phyloP scores from a whole-genome alignment of 2,113 vertebrate species.

The Solea solea region DNA sequence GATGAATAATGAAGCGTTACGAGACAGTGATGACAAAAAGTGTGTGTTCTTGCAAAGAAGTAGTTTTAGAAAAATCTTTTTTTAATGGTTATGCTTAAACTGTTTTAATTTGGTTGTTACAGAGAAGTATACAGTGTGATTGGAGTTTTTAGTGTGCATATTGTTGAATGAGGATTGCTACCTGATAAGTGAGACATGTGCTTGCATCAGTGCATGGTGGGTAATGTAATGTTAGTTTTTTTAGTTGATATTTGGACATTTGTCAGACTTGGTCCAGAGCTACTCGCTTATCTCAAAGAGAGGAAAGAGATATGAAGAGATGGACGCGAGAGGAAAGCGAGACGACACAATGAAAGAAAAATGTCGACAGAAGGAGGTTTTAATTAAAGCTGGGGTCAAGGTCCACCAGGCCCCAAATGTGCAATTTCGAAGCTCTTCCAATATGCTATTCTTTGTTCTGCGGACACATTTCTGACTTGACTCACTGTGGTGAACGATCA shows the following conservation, averaged over 20 bases:
- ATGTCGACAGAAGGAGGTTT: slow-evolving; percentile 4
- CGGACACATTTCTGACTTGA: slow-evolving; percentile 23
- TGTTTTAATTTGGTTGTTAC: no score
- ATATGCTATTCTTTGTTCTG: slow-evolving; percentile 32
- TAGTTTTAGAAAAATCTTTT: no score
- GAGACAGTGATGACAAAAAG: no score
- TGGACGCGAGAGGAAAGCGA: neutral
- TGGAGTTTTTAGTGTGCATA: slow-evolving; percentile 26
- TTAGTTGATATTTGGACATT: slow-evolving; percentile 53
- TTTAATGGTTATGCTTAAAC: no score
- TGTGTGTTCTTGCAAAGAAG: no score
- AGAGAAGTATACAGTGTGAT: no score
- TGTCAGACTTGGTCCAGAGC: slow-evolving; percentile 45
- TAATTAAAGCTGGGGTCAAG: slow-evolving; percentile 25
- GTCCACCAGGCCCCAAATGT: slow-evolving; percentile 4
- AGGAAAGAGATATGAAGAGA: slow-evolving; percentile 2
- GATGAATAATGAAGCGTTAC: no score
- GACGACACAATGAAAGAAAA: slow-evolving; percentile 3
- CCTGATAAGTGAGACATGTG: slow-evolving; percentile 30
- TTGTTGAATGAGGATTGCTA: slow-evolving; percentile 34
- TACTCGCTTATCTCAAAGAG: slow-evolving; percentile 38
- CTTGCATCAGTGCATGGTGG: slow-evolving; percentile 52
- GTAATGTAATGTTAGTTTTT: slow-evolving; percentile 50
- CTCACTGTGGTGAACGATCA: slow-evolving; percentile 44
- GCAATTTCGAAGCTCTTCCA: slow-evolving; percentile 27